phyloP scores from a whole-genome alignment of 2,888 invertebrate genomes.

The Myopa tessellatipennis region DNA sequence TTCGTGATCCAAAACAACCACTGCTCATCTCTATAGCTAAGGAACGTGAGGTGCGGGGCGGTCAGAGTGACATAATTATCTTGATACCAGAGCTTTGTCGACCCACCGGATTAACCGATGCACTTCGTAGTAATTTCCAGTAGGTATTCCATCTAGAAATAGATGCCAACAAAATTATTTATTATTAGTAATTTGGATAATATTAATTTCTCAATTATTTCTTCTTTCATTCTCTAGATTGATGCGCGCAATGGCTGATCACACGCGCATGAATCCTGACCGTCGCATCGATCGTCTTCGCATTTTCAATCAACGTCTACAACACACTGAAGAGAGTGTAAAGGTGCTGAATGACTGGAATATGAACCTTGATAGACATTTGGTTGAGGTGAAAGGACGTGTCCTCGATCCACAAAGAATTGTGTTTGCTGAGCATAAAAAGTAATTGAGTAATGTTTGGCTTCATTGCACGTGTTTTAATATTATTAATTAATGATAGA shows the following conservation, averaged over 20 bases:
- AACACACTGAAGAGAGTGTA: constrained; percentile 69
- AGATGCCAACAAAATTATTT: too few relatives aligned
- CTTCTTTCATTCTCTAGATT: constrained; percentile 53
- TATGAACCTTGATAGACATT: constrained; percentile 73
- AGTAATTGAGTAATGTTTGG: constrained; percentile 50
- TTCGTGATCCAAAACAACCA: constrained; percentile 78
- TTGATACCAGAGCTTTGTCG: constrained; percentile 88
- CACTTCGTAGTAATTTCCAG: constrained; percentile 74
- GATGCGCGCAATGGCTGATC: constrained; percentile 78
- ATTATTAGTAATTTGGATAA: background rate
- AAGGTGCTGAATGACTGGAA: constrained; percentile 80
- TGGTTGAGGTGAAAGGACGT: constrained; percentile 77
- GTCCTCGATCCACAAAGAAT: constrained; percentile 76
- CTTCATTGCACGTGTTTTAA: background rate
- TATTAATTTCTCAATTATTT: background rate
- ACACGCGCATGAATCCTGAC: constrained; percentile 84
- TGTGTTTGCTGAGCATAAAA: constrained; percentile 67
- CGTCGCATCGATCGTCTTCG: constrained; percentile 76
- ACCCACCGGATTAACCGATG: constrained; percentile 83
- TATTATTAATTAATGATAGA: background rate
- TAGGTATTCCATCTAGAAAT: constrained; percentile 69
- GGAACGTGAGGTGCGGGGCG: constrained; percentile 76
- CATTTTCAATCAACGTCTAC: constrained; percentile 75
- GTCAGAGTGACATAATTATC: constrained; percentile 74
- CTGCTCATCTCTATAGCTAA: constrained; percentile 80